Conservation (phyloP, 2,113 vertebrate species). For the Passerina amoena region DNA sequence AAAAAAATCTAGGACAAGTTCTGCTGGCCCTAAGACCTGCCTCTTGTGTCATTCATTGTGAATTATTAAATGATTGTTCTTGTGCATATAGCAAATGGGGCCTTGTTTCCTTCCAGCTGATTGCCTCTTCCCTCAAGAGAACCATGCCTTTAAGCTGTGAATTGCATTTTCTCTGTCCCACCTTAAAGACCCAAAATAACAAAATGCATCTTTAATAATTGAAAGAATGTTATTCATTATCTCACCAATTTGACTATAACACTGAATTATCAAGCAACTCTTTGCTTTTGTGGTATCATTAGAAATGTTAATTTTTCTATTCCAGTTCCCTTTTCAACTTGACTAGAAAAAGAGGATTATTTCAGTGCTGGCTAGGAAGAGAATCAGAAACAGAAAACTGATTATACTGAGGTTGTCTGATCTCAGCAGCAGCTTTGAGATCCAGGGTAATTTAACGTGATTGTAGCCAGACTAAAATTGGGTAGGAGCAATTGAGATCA, state of each 20-base stretch:
- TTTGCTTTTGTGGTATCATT: constrained; percentile 22
- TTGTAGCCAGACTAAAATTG: background rate
- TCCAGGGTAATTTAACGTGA: constrained; percentile 22
- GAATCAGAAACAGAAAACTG: background rate
- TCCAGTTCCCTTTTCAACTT: background rate
- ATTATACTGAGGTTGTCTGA: constrained; percentile 11
- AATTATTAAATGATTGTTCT: constrained; percentile 73
- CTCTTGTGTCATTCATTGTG: constrained; percentile 53
- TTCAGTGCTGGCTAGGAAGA: background rate
- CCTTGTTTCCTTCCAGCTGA: constrained; percentile 73
- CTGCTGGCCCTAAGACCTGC: constrained; percentile 21
- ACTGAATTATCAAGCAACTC: constrained; percentile 30
- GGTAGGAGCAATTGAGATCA: background rate
- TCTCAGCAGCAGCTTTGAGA: constrained; percentile 5
- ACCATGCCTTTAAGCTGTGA: constrained; percentile 57
- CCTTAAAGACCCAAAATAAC: constrained; percentile 68
- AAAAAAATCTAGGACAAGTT: constrained; percentile 13
- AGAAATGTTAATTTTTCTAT: constrained; percentile 15
- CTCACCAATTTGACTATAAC: constrained; percentile 48
- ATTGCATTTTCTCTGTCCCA: constrained; percentile 24
- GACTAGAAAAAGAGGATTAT: constrained; percentile 15
- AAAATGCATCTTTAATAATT: constrained; percentile 76
- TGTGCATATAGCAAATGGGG: constrained; percentile 58
- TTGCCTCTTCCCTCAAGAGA: constrained; percentile 68
- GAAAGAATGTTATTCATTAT: constrained; percentile 66